phyloP scores from a whole-genome alignment of 2,888 invertebrate species.

The Atethmia centrago region DNA sequence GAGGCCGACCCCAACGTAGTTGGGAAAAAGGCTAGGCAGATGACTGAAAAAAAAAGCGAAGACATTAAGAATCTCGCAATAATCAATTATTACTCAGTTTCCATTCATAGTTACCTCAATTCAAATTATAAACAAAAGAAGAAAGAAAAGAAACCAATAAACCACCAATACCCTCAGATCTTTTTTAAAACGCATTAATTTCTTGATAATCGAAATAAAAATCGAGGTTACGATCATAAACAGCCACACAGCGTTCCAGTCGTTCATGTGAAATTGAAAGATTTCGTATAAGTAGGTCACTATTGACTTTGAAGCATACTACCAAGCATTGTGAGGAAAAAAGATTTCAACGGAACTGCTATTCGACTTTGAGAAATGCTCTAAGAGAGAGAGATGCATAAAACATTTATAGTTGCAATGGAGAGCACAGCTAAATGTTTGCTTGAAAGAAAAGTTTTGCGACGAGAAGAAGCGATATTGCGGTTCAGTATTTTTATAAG shows the following conservation, averaged over 20 bases:
- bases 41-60: neutral
- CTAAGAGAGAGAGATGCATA: slow-evolving; percentile 27
- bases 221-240: slow-evolving; percentile 50
- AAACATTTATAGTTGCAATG: slow-evolving; percentile 45
- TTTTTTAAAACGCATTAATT: slow-evolving; percentile 37
- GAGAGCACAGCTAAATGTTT: slow-evolving; percentile 42
- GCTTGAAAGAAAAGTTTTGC: slow-evolving; percentile 24
- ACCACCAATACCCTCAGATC: neutral
- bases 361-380: slow-evolving; percentile 42
- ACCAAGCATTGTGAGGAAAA: slow-evolving; percentile 54
- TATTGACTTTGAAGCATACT: slow-evolving; percentile 59
- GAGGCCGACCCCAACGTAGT: too few relatives aligned
- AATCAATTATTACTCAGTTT: slow-evolving; percentile 7
- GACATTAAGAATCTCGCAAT: neutral
- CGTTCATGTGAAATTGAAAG: slow-evolving; percentile 59
- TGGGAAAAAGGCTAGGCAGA: too few relatives aligned
- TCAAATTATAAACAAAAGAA: slow-evolving; percentile 30
- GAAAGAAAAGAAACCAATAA: slow-evolving; percentile 13
- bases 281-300: slow-evolving; percentile 59
- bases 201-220: slow-evolving; percentile 25
- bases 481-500: slow-evolving; percentile 21
- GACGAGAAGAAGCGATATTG: slow-evolving; percentile 23
- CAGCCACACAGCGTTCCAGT: slow-evolving; percentile 42
- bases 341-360: slow-evolving; percentile 48
- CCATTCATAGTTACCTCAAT: slow-evolving; percentile 11